A percentile compares a stretch with the other conserved stretches of the same genome.
phyloP scores from a whole-genome alignment of 2,113 vertebrate species.

The Atherinomorus stipes region DNA sequence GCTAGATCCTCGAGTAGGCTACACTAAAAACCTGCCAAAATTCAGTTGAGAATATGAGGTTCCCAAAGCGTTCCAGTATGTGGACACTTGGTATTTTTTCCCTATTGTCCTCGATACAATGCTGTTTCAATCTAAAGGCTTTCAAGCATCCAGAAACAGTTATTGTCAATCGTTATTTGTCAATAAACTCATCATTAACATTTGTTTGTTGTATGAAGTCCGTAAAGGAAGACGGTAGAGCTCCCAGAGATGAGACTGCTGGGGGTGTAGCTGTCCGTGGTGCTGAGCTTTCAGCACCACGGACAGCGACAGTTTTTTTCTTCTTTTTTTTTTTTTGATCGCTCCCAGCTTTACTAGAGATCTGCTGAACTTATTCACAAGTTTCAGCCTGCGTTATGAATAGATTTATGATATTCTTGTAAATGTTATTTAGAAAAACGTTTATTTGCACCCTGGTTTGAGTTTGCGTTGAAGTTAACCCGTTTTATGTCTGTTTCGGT shows the following conservation, averaged over 20 bases:
- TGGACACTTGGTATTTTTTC: neutral
- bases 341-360: neutral
- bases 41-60: neutral
- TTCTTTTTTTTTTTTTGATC: neutral
- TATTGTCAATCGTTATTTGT: neutral
- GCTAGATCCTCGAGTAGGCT: neutral
- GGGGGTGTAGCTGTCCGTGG: constrained; percentile 47
- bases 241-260: neutral
- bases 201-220: neutral
- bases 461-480: constrained; percentile 12
- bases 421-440: neutral
- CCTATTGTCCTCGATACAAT: neutral
- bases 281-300: constrained; percentile 69
- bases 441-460: neutral
- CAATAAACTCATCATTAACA: neutral
- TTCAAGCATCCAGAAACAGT: neutral
- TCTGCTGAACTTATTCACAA: constrained; percentile 26
- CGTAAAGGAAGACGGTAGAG: no score
- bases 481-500: constrained; percentile 12
- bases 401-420: neutral
- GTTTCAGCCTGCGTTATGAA: constrained; percentile 20
- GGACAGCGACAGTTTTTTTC: constrained; percentile 56
- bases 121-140: neutral
- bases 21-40: constrained; percentile 9
- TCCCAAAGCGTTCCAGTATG: constrained; percentile 1